A percentile compares a stretch with the other conserved stretches of the same genome.
These are phyloP conservation scores for Eupithecia pulchellata DNA, from an alignment of 2,888 invertebrate genomes.

Conservation along the genomic window DNA sequence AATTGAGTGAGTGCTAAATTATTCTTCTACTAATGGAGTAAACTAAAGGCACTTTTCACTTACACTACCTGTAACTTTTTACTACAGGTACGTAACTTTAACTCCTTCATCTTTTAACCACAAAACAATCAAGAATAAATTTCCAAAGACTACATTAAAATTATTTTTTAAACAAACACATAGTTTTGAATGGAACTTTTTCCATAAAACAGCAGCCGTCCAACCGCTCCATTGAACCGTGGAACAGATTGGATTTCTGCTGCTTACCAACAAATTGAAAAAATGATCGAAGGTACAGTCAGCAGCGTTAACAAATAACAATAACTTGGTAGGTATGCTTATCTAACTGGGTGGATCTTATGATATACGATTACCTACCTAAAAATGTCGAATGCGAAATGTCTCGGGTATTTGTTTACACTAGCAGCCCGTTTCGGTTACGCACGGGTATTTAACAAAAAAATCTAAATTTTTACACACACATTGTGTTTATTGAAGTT, in stretches of 20 bases:
- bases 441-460: too few relatives aligned
- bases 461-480: too few relatives aligned
- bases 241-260: conserved; percentile 21
- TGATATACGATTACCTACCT: too few relatives aligned
- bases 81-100: too few relatives aligned
- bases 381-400: too few relatives aligned
- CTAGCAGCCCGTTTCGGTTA: too few relatives aligned
- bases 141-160: background rate
- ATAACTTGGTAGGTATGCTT: background rate
- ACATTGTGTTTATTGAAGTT: too few relatives aligned
- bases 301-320: background rate
- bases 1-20: background rate
- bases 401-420: background rate
- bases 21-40: background rate
- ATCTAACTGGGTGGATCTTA: background rate
- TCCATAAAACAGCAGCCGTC: background rate
- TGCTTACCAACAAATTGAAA: conserved; percentile 37
- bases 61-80: background rate
- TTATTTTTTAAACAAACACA: background rate
- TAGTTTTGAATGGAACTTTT: background rate
- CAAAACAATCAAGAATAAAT: background rate
- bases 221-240: conserved; percentile 14
- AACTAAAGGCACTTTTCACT: background rate
- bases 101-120: too few relatives aligned
- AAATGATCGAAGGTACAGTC: conserved; percentile 2